phyloP scores from a whole-genome alignment of 2,888 invertebrate genomes.

The Idaea dimidiata region DNA sequence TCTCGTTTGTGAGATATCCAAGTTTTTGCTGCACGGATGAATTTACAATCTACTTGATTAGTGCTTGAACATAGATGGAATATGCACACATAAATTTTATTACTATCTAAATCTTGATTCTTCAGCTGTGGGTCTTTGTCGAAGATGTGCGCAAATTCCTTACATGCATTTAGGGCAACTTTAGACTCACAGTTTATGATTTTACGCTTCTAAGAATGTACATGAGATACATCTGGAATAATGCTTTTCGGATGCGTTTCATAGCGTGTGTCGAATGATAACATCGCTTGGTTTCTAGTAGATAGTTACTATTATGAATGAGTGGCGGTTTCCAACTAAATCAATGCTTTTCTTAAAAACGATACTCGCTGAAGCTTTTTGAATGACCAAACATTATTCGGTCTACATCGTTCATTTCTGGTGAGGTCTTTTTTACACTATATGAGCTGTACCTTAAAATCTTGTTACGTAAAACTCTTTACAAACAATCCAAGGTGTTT shows the following conservation, averaged over 20 bases:
- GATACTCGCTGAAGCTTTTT: conserved; percentile 21
- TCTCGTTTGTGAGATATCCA: background rate
- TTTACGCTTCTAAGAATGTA: conserved; percentile 58
- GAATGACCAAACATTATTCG: conserved; percentile 31
- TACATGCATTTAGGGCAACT: conserved; percentile 27
- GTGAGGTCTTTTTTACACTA: background rate
- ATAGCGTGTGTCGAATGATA: conserved; percentile 60
- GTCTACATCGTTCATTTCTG: conserved; percentile 32
- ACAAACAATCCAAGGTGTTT: background rate
- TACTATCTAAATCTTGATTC: conserved; percentile 11
- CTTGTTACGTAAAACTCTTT: background rate
- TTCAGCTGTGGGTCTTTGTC: conserved; percentile 17
- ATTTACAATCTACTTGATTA: conserved; percentile 27
- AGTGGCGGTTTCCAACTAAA: conserved; percentile 73
- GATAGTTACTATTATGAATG: conserved; percentile 65
- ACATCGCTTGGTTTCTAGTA: conserved; percentile 75
- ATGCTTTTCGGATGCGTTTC: conserved; percentile 44
- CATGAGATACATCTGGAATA: conserved; percentile 53
- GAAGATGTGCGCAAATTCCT: conserved; percentile 31
- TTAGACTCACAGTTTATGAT: conserved; percentile 36
- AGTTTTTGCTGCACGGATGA: conserved; percentile 23
- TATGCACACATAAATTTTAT: conserved; percentile 27
- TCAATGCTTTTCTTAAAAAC: conserved; percentile 61
- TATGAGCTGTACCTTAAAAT: background rate
- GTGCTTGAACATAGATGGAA: conserved; percentile 34